Evolutionary conservation across 1,140 invertebrate species (phyloP), one percentile per base, ranked within the genome.

Genomic region (Bombus breviceps): DNA sequence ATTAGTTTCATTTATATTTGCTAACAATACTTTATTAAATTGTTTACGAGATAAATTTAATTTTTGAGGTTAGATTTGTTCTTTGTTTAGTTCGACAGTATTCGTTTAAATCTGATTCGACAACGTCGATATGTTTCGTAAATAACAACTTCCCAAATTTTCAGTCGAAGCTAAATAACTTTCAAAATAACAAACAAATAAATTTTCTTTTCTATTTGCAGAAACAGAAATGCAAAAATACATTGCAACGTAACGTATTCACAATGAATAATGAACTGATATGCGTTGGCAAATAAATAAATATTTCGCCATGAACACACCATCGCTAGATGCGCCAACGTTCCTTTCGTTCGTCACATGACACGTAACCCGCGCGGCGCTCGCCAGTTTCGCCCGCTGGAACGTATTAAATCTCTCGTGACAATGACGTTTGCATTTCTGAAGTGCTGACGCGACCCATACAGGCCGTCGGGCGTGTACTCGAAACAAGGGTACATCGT

Each of bases 381-480:
- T 53, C 81, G 62, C 62, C 81, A 66, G 53, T 76, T 78, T 68
- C 41, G 25, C 34, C 8, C 37, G 47, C n/a, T 28, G 41, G 34
- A 79, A 41, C 66, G 66, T 79, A 69, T 84, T 41, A 79, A 84
- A 84, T 84, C 82, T 84, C 66, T 78, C 82, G 76, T 79, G 82
- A 79, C 82, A 84, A 84, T 79, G 76, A 77, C 82, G 82, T 84
- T 84, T 84, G 82, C 76, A 79, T 84, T 84, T 79, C 75, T 79
- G 76, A 84, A 84, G 82, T 84, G 82, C 64, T 79, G 82, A 79
- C 82, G 75, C 75, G 75, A 83, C n/a, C 62, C 81, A 68, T 83
- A 77, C 57, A 83, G 81, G 73, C 73, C 59, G 80, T 72, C 64
- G 66, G 47, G 37, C n/a, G 41, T 72, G n/a, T 53, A 85, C 76